Conservation (phyloP, 2,888 invertebrate species). For the Polietes domitor region DNA sequence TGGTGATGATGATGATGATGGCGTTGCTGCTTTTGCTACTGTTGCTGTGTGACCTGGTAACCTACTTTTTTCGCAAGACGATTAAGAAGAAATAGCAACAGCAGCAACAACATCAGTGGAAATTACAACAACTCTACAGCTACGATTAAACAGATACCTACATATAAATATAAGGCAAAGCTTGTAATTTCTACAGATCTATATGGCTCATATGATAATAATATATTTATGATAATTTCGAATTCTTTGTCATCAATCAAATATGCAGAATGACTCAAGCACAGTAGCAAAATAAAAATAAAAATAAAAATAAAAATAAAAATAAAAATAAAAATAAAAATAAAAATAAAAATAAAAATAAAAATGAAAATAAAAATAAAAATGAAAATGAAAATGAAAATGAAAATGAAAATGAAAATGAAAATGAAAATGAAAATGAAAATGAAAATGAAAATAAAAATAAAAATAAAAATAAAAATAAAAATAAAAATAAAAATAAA, state of each 20-base stretch:
- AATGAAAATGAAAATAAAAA: background rate
- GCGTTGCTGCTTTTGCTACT: background rate
- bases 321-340: background rate
- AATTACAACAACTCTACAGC: no score
- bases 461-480: background rate
- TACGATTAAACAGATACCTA: no score
- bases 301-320: no score
- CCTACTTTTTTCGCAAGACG: background rate
- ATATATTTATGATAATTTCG: no score
- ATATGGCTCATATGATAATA: no score
- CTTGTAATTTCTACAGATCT: slow-evolving; percentile 19
- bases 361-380: background rate
- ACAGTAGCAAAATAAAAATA: no score
- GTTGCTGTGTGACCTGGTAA: background rate
- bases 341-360: background rate
- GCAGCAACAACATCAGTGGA: no score
- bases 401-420: background rate
- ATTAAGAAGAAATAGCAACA: background rate
- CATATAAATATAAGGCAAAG: slow-evolving; percentile 11
- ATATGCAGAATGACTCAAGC: no score
- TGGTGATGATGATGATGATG: background rate
- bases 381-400: background rate
- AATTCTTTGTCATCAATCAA: no score
- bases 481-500: background rate
- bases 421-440: background rate